A percentile compares a stretch with the other conserved stretches of the same genome.
phyloP scores from a whole-genome alignment of 2,888 invertebrate genomes.

The Tubulanus polymorphus region DNA sequence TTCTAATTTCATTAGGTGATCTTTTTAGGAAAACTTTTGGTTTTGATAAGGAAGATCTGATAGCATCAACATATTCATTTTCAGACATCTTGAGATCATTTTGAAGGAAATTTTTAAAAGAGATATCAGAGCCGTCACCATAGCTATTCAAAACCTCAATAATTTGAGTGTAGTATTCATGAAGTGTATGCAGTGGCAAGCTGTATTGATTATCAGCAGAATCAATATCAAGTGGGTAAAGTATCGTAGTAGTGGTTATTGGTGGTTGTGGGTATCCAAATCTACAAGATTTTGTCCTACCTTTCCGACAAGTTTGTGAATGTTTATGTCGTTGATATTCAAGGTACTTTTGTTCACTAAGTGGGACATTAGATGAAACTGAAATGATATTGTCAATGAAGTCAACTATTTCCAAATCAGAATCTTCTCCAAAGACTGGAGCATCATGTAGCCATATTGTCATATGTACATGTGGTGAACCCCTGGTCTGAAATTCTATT shows the following conservation, averaged over 20 bases:
- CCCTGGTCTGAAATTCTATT: constrained; percentile 11
- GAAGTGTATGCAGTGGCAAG: no score
- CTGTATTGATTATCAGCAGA: background rate
- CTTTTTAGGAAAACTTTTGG: constrained; percentile 20
- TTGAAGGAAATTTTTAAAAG: constrained; percentile 13
- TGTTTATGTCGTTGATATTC: constrained; percentile 12
- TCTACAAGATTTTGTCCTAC: constrained; percentile 15
- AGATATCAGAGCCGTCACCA: background rate
- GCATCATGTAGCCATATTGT: constrained; percentile 12
- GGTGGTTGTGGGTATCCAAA: constrained; percentile 23
- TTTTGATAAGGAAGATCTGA: constrained; percentile 11
- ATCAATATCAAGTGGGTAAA: constrained; percentile 16
- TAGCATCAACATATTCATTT: constrained; percentile 10
- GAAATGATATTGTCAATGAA: constrained; percentile 15
- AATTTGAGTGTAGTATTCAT: background rate
- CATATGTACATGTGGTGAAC: constrained; percentile 13
- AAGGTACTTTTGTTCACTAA: background rate
- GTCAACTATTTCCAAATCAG: constrained; percentile 10
- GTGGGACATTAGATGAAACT: background rate
- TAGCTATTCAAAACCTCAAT: background rate
- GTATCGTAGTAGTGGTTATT: constrained; percentile 18
- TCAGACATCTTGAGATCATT: constrained; percentile 12
- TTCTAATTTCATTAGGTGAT: background rate
- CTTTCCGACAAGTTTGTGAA: constrained; percentile 16
- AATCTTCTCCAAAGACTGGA: constrained; percentile 14